Base-by-base conservation (phyloP, 2,113 vertebrate species). In the Austrofundulus limnaeus region DNA sequence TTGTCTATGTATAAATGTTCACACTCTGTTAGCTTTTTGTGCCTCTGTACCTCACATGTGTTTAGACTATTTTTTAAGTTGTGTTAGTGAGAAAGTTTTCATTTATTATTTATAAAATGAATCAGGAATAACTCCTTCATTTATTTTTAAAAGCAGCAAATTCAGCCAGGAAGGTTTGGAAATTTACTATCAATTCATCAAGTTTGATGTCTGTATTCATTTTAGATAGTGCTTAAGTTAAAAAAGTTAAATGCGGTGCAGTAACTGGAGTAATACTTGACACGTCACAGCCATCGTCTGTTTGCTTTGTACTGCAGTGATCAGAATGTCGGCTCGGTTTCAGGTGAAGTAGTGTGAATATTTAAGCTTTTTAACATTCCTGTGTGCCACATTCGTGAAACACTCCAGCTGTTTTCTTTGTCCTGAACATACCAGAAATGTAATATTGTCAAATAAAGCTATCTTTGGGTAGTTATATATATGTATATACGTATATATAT, bases 371-470 rank as follows among this genome's bases (percentile, higher is more conserved):
- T 31, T 9, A 24, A 60, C 20, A 16, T 61, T 57, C 72, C 46
- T 70, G 43, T 62, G 66, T 66, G 66, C 51, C 39, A 28, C 61
- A 31, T 15, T 50, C 20, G 45, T 48, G 46, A 77, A 43, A 49
- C 70, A 49, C 54, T 74, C 70, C 54, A n/a, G 19, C 41, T 52
- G 52, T 67, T 75, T 12, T 66, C 49, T 80, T 61, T 85, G 57
- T 86, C 57, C 43, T 75, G 74, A 70, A 69, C 60, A 81, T 46
- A 75, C 37, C 61, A 50, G 47, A 76, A 51, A 45, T 59, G 55
- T 25, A 60, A 70, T 31, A 71, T 81, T 78, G 70, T 75, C 82
- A 25, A 87, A 85, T 88, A 84, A 88, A 85, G 55, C 67, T 67
- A 53, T 62, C 45, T 73, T 59, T 51, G 65, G 1, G 54, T 77